A percentile compares a stretch with the other conserved stretches of the same genome.
phyloP scores from a whole-genome alignment of 2,888 invertebrate species.

The Ephialtes manifestator region DNA sequence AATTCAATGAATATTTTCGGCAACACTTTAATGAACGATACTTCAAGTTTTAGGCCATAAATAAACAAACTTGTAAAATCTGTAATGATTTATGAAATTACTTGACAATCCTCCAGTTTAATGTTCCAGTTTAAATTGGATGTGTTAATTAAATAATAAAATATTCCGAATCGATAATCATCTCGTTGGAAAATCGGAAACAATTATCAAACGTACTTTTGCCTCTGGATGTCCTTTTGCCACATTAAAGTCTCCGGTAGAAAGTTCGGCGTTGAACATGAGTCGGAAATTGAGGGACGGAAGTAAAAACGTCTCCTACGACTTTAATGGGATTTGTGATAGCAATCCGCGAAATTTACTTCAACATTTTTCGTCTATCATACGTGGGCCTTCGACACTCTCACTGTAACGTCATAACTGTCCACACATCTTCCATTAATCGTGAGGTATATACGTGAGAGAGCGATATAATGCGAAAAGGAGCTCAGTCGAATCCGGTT shows the following conservation, averaged over 20 bases:
- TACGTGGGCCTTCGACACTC: slow-evolving; percentile 1
- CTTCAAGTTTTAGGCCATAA: too few relatives aligned
- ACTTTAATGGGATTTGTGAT: slow-evolving; percentile 36
- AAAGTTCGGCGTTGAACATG: slow-evolving; percentile 30
- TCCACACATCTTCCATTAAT: slow-evolving; percentile 24
- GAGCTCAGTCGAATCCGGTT: slow-evolving; percentile 51
- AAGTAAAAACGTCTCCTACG: neutral
- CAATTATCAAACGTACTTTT: neutral
- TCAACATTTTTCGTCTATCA: slow-evolving; percentile 12
- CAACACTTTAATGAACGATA: too few relatives aligned
- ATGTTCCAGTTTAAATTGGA: too few relatives aligned
- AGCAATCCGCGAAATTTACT: slow-evolving; percentile 23
- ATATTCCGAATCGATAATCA: neutral
- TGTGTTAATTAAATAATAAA: too few relatives aligned
- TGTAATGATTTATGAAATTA: too few relatives aligned
- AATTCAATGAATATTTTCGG: too few relatives aligned
- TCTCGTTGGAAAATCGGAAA: neutral
- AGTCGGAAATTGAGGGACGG: slow-evolving; percentile 19
- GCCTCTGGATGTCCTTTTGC: slow-evolving; percentile 8
- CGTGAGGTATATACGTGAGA: slow-evolving; percentile 1
- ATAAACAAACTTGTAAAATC: too few relatives aligned
- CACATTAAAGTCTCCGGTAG: slow-evolving; percentile 4
- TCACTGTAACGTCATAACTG: slow-evolving; percentile 6
- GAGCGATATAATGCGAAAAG: slow-evolving; percentile 31
- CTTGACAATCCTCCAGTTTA: too few relatives aligned